Evolutionary conservation across 2,888 invertebrate species (phyloP).

Genomic region (Chirona hameri): DNA sequence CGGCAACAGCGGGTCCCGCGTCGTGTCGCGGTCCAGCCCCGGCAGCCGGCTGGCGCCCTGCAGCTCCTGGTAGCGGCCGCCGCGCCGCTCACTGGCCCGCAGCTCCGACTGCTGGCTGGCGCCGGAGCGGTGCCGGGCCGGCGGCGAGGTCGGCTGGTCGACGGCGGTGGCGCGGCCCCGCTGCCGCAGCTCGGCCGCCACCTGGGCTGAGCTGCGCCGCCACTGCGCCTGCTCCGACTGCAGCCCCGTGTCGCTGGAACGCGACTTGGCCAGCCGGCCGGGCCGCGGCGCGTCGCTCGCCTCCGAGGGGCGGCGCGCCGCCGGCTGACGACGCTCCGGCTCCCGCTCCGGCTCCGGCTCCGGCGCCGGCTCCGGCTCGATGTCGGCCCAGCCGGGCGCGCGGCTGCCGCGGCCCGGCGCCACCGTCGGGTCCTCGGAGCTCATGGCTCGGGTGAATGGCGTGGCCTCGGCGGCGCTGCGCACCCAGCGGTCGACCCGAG

Average conservation of each 20-base stretch:
- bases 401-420: background rate
- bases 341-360: background rate
- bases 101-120: background rate
- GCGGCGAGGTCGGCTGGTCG: background rate
- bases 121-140: background rate
- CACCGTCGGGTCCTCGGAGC: background rate
- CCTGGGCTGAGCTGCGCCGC: background rate
- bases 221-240: background rate
- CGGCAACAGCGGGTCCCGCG: background rate
- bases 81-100: background rate
- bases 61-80: slow-evolving; percentile 27
- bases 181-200: slow-evolving; percentile 25
- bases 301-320: background rate
- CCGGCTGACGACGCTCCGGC: background rate
- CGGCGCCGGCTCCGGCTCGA: background rate
- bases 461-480: slow-evolving; percentile 6
- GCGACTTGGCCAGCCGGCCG: background rate
- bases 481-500: background rate
- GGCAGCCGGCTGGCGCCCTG: slow-evolving; percentile 8
- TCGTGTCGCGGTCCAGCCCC: background rate
- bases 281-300: background rate
- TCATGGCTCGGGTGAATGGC: background rate
- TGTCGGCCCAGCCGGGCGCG: background rate
- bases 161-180: background rate
- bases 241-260: background rate